A percentile compares a stretch with the other conserved stretches of the same genome.
Conservation (phyloP, 2,113 vertebrate species). For the Pachyramphus minor region DNA sequence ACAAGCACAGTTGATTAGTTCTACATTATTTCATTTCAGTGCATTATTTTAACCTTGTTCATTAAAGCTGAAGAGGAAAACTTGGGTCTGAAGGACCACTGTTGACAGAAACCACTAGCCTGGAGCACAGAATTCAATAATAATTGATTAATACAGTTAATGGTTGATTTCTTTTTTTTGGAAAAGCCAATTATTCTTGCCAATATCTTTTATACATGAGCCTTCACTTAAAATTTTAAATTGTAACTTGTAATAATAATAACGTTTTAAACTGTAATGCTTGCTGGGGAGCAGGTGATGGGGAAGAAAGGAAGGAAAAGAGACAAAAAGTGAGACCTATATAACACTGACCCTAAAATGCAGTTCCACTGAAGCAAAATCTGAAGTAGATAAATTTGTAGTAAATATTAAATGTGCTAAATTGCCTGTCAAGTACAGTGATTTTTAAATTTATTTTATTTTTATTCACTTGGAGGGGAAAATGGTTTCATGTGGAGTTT, state of each 20-base stretch:
- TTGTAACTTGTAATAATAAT: not conserved
- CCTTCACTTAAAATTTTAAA: conserved; percentile 38
- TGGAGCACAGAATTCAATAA: conserved; percentile 68
- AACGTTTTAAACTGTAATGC: conserved; percentile 22
- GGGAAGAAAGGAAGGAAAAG: not conserved
- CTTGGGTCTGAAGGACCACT: conserved; percentile 49
- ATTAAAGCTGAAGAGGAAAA: conserved; percentile 66
- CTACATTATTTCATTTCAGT: conserved; percentile 55
- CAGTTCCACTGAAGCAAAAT: conserved; percentile 23
- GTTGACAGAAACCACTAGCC: conserved; percentile 58
- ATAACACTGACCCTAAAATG: conserved; percentile 29
- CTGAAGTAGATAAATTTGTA: not conserved
- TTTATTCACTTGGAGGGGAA: not conserved
- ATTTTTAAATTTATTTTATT: not conserved
- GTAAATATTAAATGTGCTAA: not conserved
- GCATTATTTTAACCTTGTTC: conserved; percentile 64
- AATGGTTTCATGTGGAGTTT: not conserved
- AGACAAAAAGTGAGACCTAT: not conserved
- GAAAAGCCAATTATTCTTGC: conserved; percentile 62
- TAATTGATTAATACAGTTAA: conserved; percentile 71
- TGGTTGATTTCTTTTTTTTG: conserved; percentile 63
- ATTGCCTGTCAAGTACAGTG: not conserved
- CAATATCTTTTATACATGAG: conserved; percentile 57
- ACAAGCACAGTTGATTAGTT: conserved; percentile 44
- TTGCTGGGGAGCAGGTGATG: not conserved